Evolutionary conservation across 23 tunicate species (phyloP), one percentile per base, ranked within the genome.

Genomic region (Ciona savignyi): DNA sequence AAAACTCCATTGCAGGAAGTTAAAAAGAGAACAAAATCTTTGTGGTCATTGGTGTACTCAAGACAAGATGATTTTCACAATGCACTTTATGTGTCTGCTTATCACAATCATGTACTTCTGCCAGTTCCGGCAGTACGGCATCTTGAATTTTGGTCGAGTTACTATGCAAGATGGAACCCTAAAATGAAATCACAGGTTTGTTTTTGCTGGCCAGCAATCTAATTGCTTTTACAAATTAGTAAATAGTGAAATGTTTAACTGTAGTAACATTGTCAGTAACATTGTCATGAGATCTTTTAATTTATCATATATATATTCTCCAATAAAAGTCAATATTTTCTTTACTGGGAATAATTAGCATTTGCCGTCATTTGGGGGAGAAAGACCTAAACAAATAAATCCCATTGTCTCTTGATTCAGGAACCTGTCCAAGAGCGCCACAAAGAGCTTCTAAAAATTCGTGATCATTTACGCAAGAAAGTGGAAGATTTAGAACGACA

Each of bases 91-190:
- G 85, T 74, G 3, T 76, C 97, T 3, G 84, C 97, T 25, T 91
- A 91, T 77, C 76, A 85, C 34, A 89, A 91, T 60, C 97, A 91
- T 69, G 91, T 91, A 3, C 66, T 91, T 24, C 78, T 91, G 19
- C 97, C 97, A 0, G 71, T 80, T n/a, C 85, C 97, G 33, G 84
- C 97, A 21, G 70, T 85, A 34, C 31, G 97, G 25, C 97, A 91
- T 76, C 85, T 91, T 30, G 91, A 85, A 30, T 83, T 91, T 3
- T 91, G 97, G 97, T 60, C 89, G 6, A 72, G 83, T 56, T 84
- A 91, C 49, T 91, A 91, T 35, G 85, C 84, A 1, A 67, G 97
- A 9, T 91, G 97, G 97, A 91, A 91, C 65, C 90, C 97, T n/a
- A 71, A 56, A 42, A 76, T 81, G 83, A 91, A 91, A 71, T 65